phyloP scores from a whole-genome alignment of 2,888 invertebrate species.

The Leuctra nigra region DNA sequence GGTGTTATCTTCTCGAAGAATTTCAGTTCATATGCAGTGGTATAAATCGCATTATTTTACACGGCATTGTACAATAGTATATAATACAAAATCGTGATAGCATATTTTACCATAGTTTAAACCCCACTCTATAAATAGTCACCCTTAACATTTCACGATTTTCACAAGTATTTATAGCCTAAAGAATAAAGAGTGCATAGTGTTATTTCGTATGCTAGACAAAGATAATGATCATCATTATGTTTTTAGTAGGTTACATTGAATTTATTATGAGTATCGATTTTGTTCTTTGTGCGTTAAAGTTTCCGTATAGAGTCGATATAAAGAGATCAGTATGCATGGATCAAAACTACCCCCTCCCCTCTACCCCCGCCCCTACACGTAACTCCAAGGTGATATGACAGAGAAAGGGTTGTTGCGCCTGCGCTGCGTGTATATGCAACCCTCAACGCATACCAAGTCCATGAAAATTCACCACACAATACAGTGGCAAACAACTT shows the following conservation, averaged over 20 bases:
- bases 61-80: too few relatives aligned
- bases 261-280: constrained; percentile 7
- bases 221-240: too few relatives aligned
- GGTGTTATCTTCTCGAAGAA: too few relatives aligned
- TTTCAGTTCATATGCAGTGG: too few relatives aligned
- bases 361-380: background rate
- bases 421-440: background rate
- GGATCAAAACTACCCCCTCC: background rate
- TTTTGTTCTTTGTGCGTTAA: background rate
- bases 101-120: too few relatives aligned
- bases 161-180: background rate
- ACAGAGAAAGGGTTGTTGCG: background rate
- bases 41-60: too few relatives aligned
- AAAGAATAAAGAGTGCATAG: background rate
- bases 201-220: background rate
- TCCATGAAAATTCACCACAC: too few relatives aligned
- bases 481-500: too few relatives aligned
- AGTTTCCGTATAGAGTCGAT: background rate
- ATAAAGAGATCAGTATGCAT: background rate
- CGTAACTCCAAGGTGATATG: background rate
- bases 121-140: too few relatives aligned
- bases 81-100: too few relatives aligned
- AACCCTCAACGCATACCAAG: too few relatives aligned
- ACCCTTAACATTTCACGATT: too few relatives aligned
- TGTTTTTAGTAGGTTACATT: background rate